Percentiles rank a stretch among this genome's conserved stretches.
phyloP scores from a whole-genome alignment of 2,888 invertebrate genomes.

The Stenichneumon culpator region DNA sequence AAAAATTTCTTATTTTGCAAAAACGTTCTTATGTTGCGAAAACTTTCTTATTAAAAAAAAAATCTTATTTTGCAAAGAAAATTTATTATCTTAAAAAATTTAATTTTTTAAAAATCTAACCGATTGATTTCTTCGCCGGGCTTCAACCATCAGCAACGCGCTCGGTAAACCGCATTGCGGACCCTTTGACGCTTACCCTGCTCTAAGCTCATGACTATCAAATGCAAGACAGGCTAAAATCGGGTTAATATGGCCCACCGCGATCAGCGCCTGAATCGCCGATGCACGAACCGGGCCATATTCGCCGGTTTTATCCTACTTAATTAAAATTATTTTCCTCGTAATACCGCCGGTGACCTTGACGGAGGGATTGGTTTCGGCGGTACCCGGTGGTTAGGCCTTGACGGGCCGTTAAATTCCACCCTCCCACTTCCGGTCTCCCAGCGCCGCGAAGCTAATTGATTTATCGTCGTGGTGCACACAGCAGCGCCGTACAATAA shows the following conservation, averaged over 20 bases:
- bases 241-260: no score
- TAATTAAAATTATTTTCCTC: conserved; percentile 39
- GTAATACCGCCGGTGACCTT: conserved; percentile 16
- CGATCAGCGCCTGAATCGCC: no score
- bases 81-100: no score
- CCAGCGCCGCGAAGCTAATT: conserved; percentile 41
- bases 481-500: neutral
- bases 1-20: neutral
- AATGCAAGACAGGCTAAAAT: no score
- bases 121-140: no score
- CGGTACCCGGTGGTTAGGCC: conserved; percentile 3
- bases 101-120: no score
- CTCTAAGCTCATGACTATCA: neutral
- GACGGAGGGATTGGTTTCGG: neutral
- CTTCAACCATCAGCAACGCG: neutral
- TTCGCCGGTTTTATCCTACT: conserved; percentile 12
- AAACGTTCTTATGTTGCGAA: no score
- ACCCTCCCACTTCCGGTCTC: neutral
- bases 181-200: neutral
- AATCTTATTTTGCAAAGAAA: no score
- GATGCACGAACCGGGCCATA: neutral
- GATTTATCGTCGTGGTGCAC: conserved; percentile 39
- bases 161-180: neutral
- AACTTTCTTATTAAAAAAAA: no score
- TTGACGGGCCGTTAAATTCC: conserved; percentile 47